Evolutionary conservation across 2,888 invertebrate species (phyloP), one percentile per base, ranked within the genome.

Genomic region (Oscheius sp.): DNA sequence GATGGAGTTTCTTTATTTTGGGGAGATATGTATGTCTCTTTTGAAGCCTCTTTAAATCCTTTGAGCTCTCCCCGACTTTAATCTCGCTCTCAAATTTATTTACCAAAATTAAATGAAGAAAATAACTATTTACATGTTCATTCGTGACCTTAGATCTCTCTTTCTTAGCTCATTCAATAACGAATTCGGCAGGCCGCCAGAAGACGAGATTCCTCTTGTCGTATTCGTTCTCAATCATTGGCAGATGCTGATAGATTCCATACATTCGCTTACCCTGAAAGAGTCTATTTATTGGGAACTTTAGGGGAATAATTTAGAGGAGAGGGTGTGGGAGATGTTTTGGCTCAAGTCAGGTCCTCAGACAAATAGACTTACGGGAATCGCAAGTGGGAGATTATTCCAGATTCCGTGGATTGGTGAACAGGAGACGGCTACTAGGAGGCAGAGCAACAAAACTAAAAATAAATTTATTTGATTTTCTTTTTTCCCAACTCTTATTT

Each of bases 331-430:
- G 74, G 0, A 74, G 67, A 45, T 72, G 64, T 52, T 69, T 75
- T 48, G 12, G 25, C 48, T 17, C 20, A 20, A 25, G 12, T 6
- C 3, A 55, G 15, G 20, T 42, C 12, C 12, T 42, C 20, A 3
- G 42, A 42, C 4, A 34, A 17, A 27, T 12, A 12, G 27, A 55
- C 20, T 55, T 55, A 75, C 75, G 25, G 73, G 75, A 29, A 50
- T 58, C 15, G 70, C 73, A 12, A 61, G 42, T 65, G 75, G 75
- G 0, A 75, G 69, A 53, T 75, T 69, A 63, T 71, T 75, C 75
- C 75, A 75, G 50, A 75, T 73, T 65, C 75, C 73, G 46, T 73
- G 75, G 31, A 75, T 75, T 57, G 75, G 75, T 10, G 75, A 75
- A 50, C 45, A 37, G 12, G 34, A 50, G 48, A n/a, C 42, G 23